A percentile compares a stretch with the other conserved stretches of the same genome.
Evolutionary conservation across 2,113 vertebrate genomes (phyloP).

Genomic region (Lynx canadensis): DNA sequence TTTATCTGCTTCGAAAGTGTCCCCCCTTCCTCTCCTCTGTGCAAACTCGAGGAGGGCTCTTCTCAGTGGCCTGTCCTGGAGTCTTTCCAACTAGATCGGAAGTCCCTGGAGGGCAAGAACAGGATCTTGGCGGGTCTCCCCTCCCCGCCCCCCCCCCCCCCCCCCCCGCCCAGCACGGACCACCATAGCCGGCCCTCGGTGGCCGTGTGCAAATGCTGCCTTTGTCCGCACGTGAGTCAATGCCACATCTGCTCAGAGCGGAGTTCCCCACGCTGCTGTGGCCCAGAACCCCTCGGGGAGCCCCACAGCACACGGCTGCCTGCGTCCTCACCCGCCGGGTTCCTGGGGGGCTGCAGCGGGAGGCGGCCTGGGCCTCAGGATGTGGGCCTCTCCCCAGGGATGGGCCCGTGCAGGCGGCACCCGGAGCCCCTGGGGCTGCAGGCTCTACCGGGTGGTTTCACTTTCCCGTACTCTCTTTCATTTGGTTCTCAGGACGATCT

Average conservation of each 20-base stretch:
- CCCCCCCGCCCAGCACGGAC: not conserved
- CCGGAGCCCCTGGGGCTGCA: not conserved
- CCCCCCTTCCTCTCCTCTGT: not conserved
- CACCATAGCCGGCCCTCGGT: rapidly evolving
- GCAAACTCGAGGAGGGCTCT: not conserved
- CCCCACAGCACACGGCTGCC: not conserved
- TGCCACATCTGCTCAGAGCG: not conserved
- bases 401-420: not conserved
- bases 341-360: not conserved
- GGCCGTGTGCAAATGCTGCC: not conserved
- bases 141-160: too few relatives aligned
- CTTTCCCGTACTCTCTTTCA: not conserved
- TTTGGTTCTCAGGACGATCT: not conserved
- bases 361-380: not conserved
- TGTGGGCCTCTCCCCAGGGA: not conserved
- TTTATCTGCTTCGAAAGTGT: not conserved
- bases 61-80: not conserved
- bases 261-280: not conserved
- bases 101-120: not conserved
- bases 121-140: not conserved
- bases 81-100: not conserved
- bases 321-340: not conserved
- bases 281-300: not conserved
- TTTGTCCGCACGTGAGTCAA: not conserved
- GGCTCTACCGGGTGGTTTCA: not conserved